These are phyloP conservation scores for Bujurquina vittata DNA, from an alignment of 2,113 vertebrate genomes.

Conservation along the genomic window DNA sequence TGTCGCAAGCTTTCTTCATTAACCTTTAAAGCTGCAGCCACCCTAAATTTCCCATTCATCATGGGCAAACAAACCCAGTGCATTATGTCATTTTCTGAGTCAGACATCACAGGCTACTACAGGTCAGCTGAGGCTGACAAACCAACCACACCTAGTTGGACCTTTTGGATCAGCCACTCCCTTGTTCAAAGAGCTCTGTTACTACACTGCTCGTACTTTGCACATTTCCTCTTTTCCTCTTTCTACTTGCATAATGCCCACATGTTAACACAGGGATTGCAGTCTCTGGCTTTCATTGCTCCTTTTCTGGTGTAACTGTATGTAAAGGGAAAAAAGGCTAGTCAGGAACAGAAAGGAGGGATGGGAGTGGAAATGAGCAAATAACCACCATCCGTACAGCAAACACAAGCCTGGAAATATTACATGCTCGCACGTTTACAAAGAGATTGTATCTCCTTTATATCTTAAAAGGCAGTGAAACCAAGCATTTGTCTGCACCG, in stretches of 20 bases:
- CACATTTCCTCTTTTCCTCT: conserved; percentile 4
- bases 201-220: not conserved
- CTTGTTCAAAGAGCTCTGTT: conserved; percentile 27
- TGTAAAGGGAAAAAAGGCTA: not conserved
- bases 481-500: not conserved
- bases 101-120: not conserved
- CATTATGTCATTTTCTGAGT: conserved; percentile 9
- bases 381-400: not conserved
- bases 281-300: not conserved
- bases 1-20: not conserved
- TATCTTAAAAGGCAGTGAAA: conserved; percentile 15
- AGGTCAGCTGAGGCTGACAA: conserved; percentile 24
- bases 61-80: not conserved
- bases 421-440: not conserved
- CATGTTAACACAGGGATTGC: not conserved
- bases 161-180: conserved; percentile 11
- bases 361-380: conserved; percentile 37
- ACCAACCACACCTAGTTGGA: conserved; percentile 30
- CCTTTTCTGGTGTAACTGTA: not conserved
- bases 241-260: not conserved
- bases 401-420: conserved; percentile 36
- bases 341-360: not conserved
- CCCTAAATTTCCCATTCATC: not conserved
- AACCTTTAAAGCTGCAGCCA: not conserved
- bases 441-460: conserved; percentile 13